Evolutionary conservation across 2,797 vertebrate genomes (phyloP), one percentile per base, ranked within the genome.

Genomic region (Champsocephalus gunnari): DNA sequence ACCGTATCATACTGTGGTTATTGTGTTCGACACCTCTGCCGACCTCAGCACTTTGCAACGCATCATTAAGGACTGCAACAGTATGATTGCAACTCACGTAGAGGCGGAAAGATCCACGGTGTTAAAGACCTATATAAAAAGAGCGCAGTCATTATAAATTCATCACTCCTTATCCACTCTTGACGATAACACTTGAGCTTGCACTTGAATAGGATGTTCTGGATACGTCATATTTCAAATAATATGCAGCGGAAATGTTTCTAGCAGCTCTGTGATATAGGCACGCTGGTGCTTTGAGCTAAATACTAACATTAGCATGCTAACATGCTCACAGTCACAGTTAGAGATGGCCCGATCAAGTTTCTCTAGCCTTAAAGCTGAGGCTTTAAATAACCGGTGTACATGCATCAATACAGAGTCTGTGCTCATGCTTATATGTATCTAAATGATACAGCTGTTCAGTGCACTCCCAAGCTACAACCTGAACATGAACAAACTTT

Each of bases 71-170:
- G 13, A 14, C 2, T 28, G 5, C 3, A 10, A 56, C 38, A 12
- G 61, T 32, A 19, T 38, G 48, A 43, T 60, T 51, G 49, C 58
- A 50, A 71, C 57, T 63, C 71, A 41, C 8, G 62, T 43, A 34
- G 16, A 1, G 9, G 21, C 43, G 6, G 34, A 56, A 66, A 59
- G 59, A 72, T 32, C 24, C 12, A 34, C 43, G 51, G 13, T 64
- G 54, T 57, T 68, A 78, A 73, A 62, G 47, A 75, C 65, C 64
- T 17, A 77, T 61, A 56, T 57, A 9, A 54, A 50, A 57, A 12
- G 16, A 49, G 10, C 21, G 44, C 16, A 51, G 64, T 24, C 16
- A 19, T 53, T 43, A 17, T 12, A 16, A 63, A 67, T 63, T 3
- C 10, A 51, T 38, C 9, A 61, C 21, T 58, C 12, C 6, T 38